Percentiles rank a stretch among this genome's conserved stretches.
phyloP scores from a whole-genome alignment of 2,888 invertebrate species.

The Meghimatium bilineatum region DNA sequence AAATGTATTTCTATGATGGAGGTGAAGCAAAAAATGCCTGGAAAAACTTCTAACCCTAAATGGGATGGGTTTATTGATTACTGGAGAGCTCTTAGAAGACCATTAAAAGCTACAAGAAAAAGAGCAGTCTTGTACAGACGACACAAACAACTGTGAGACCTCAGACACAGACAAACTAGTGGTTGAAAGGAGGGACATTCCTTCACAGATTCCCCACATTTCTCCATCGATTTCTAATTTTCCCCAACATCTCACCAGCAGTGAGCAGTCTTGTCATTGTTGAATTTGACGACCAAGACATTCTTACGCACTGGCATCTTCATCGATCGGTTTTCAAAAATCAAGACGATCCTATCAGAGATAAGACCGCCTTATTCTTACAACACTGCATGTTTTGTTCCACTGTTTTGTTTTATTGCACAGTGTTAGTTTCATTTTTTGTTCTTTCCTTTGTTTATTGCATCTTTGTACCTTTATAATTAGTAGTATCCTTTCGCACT shows the following conservation, averaged over 20 bases:
- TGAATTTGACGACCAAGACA: neutral
- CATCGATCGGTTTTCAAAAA: neutral
- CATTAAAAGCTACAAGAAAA: no score
- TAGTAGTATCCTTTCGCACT: no score
- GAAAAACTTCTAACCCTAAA: no score
- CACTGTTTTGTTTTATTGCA: neutral
- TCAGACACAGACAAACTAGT: neutral
- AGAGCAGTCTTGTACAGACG: no score
- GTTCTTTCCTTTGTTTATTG: neutral
- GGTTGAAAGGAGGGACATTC: neutral
- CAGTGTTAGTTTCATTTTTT: neutral
- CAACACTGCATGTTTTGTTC: neutral
- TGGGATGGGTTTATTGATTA: constrained; percentile 3
- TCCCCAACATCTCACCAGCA: neutral
- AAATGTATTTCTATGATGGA: no score
- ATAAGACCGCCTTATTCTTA: neutral
- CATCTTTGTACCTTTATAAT: no score
- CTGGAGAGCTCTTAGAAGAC: neutral
- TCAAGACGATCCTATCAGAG: neutral
- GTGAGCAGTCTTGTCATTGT: neutral
- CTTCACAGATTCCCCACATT: constrained; percentile 7
- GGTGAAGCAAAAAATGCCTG: no score
- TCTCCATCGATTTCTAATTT: constrained; percentile 24
- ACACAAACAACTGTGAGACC: neutral
- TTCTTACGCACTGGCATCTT: neutral